These are phyloP conservation scores for Reinhardtius hippoglossoides DNA, from an alignment of 2,113 vertebrate genomes.

Conservation along the genomic window DNA sequence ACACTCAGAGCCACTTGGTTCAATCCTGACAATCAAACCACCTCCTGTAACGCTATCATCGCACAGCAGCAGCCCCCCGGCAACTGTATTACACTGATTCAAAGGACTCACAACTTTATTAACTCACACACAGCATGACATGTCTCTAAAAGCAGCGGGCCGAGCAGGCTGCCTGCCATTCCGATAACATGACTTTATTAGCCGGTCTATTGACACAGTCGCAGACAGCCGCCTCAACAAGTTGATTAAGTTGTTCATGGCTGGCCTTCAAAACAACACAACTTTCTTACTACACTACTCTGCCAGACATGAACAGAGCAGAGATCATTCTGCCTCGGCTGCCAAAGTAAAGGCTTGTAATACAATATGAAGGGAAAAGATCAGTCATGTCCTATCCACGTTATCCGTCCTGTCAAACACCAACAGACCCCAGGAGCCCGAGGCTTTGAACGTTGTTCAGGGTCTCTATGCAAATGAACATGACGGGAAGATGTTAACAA, in stretches of 20 bases:
- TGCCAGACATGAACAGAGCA: constrained; percentile 54
- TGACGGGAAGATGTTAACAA: too few relatives aligned
- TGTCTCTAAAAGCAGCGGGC: constrained; percentile 68
- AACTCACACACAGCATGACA: constrained; percentile 69
- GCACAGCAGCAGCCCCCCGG: constrained; percentile 34
- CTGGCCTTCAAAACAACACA: constrained; percentile 61
- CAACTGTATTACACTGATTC: constrained; percentile 63
- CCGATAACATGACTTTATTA: constrained; percentile 76
- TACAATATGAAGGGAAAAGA: constrained; percentile 13
- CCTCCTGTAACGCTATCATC: constrained; percentile 49
- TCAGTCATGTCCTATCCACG: too few relatives aligned
- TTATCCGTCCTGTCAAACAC: neutral
- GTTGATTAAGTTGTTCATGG: constrained; percentile 61
- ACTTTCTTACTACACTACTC: constrained; percentile 55
- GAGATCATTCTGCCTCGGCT: constrained; percentile 22
- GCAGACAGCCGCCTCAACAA: constrained; percentile 54
- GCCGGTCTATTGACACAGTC: constrained; percentile 63
- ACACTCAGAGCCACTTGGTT: constrained; percentile 57
- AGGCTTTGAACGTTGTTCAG: neutral
- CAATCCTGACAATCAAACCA: constrained; percentile 62
- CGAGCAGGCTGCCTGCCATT: constrained; percentile 55
- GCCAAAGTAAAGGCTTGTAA: constrained; percentile 26
- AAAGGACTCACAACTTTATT: constrained; percentile 73
- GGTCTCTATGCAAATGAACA: constrained; percentile 4
- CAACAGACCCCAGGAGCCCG: neutral